Evolutionary conservation across 2,888 invertebrate genomes (phyloP), one percentile per base, ranked within the genome.

Genomic region (Pemphredon lugubris): DNA sequence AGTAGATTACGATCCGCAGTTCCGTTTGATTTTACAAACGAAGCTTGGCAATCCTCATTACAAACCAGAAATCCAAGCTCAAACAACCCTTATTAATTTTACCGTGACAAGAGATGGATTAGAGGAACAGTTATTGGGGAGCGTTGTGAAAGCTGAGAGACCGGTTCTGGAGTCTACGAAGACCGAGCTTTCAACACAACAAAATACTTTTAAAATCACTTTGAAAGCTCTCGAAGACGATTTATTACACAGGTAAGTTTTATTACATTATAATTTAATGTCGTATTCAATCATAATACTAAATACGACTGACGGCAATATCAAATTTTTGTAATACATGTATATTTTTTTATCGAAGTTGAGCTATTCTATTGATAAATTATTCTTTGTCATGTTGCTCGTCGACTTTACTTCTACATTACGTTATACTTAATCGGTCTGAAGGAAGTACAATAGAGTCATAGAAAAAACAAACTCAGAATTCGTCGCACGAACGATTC

Each of bases 21-120:
- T 98, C 90, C 93, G 95, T 7, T 91, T 98, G 2, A 94, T 98
- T 73, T 89, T 98, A 0, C 98, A 98, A 88, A 98, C 98, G 0
- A 98, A 98, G 90, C 90, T 98, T 69, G 97, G 96, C 0, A 98
- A 98, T 91, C 98, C 98, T 0, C 98, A 98, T 90, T 98, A 97
- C 88, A 97, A 98, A 87, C 98, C 98, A 0, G 98, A 98, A 91
- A 96, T 98, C 94, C 98, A 98, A 90, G 98, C 98, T 0, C 98
- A 98, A 90, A 96, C 97, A 5, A 98, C 98, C 0, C 92, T 98
- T 13, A 97, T 98, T 72, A 98, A 98, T 90, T 98, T 98, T 85
- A 98, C 98, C 1, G 98, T 98, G 1, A 98, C 98, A 0, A 93
- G 94, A 84, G 97, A 98, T 88, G 98, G 97, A 30, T 91, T 98